These are phyloP conservation scores for Rhagoletis zephyria DNA, from an alignment of 1,140 invertebrate genomes.

Conservation along the genomic window DNA sequence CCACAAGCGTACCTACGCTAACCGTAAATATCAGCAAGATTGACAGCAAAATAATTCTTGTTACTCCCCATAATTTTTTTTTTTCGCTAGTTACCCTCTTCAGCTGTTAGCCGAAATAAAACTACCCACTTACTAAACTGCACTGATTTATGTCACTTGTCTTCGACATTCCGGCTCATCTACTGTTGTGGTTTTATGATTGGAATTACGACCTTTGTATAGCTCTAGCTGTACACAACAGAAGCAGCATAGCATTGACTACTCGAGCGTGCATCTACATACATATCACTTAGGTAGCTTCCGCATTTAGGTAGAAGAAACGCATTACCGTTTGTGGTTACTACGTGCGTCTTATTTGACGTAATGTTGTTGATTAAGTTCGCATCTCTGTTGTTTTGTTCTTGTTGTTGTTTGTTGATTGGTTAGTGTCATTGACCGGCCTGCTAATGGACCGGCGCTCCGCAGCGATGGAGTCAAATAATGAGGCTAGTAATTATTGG, in stretches of 20 bases:
- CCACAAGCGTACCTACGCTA: background rate
- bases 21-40: slow-evolving; percentile 35
- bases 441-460: too few relatives aligned
- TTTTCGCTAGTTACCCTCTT: background rate
- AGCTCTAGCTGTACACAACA: background rate
- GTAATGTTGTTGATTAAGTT: slow-evolving; percentile 43
- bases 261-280: background rate
- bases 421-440: background rate
- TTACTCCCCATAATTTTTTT: background rate
- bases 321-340: slow-evolving; percentile 12
- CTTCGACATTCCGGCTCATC: slow-evolving; percentile 38
- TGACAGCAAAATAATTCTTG: slow-evolving; percentile 29
- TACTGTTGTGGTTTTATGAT: slow-evolving; percentile 38
- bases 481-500: slow-evolving; percentile 23
- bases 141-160: slow-evolving; percentile 51
- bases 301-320: background rate
- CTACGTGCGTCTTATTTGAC: background rate
- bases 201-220: slow-evolving; percentile 24
- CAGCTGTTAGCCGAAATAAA: background rate
- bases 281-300: background rate
- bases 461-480: background rate
- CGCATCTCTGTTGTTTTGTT: slow-evolving; percentile 15
- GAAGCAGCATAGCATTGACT: too few relatives aligned
- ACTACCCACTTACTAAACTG: slow-evolving; percentile 16
- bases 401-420: slow-evolving; percentile 11